Evolutionary conservation across 1,140 invertebrate genomes (phyloP), one percentile per base, ranked within the genome.

Genomic region (Drosophila eugracilis): DNA sequence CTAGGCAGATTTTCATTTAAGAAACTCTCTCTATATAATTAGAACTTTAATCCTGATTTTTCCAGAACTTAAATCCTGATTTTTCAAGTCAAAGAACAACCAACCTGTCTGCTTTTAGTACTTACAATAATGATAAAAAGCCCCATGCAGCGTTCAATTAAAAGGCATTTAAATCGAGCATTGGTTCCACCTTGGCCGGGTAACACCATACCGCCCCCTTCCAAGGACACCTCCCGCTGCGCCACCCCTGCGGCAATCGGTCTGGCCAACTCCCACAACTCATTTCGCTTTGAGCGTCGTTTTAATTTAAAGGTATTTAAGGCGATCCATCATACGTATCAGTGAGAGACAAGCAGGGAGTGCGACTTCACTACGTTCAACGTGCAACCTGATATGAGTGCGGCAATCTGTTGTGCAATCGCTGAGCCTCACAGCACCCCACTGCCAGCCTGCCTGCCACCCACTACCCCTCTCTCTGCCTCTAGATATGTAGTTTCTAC

Each of bases 231-330:
- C 36, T 3, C 36, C 54, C 67, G 37, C 21, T 45, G 45, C 21
- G 30, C 59, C 62, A 65, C 60, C 78, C 50, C 62, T 70, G 62
- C 12, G 65, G 62, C 65, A 67, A 32, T 15, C 28, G 47, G 47
- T 36, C 58, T 62, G 49, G 34, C 42, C n/a, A 28, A 77, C 67
- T 74, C 62, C 69, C 59, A 62, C 80, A 83, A 75, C 71, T 78
- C 79, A 84, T 84, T 84, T 75, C 65, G 71, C 50, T 54, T 54
- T 65, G 70, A 57, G 84, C 73, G 45, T 69, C 74, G 59, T 89
- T 91, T 90, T 91, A 91, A 91, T 91, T 90, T 90, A 89, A 91
- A 91, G 89, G 89, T 90, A 91, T 91, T 91, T 89, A 89, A 89
- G 78, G 78, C 89, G 86, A 91, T 91, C 89, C 89, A 91, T 91